Base-by-base conservation (phyloP, 30 jellyfish, hydroid and myxozoan species). In the Aurelia sp. region DNA sequence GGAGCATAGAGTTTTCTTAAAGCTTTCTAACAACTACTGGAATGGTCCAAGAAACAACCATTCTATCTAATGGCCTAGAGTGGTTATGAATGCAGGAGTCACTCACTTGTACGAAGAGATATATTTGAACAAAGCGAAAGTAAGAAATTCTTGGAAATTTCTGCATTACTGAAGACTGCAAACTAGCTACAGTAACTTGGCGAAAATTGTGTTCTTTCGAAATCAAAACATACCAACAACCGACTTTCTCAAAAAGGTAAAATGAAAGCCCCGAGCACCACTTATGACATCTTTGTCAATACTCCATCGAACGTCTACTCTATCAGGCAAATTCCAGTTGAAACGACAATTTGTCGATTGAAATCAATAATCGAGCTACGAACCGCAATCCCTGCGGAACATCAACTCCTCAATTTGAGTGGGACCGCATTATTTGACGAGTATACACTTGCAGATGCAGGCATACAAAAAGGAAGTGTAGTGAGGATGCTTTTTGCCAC, bases 371-470 rank as follows among this genome's bases (percentile, higher is more conserved):
- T 70, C 7, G 91, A 82, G 79, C 21, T 82, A 40, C 81, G 79
- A 18, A 59, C 91, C 3, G 91, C 80, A 71, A 82, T 82, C 66
- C 91, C 91, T 66, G 81, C 35, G 85, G 91, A 82, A 41, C 85
- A 70, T 37, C 91, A 82, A 50, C 44, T 66, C 20, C 78, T 82
- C 11, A 47, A 66, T 8, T 69, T 82, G 18, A 65, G 77, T 23
- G 70, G 72, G 17, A 70, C 71, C 4, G 37, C 52, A 17, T 70
- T 82, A 3, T 16, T 30, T 33, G 85, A 82, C 62, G 71, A 69
- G 16, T 51, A 19, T 13, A 52, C 17, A 60, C 27, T 82, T 10
- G 66, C n/a, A 5, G 91, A 82, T 33, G 19, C 91, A 4, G 79
- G 59, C 1, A 4, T 82, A 37, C 71, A 50, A 57, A 74, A 40